Evolutionary conservation across 1,140 invertebrate species (phyloP).

Genomic region (Aphis gossypii): DNA sequence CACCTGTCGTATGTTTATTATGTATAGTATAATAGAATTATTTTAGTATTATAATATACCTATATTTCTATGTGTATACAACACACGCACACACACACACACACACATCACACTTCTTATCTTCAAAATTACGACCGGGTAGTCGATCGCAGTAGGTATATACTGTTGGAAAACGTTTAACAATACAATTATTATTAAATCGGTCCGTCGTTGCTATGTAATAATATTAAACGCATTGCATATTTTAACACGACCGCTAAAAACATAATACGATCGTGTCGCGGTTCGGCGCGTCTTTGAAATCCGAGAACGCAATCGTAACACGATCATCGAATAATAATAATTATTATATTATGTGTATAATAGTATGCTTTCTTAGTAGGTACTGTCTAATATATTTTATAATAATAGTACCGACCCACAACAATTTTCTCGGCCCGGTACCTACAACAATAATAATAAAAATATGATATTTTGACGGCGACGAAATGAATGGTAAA

Average conservation of each 20-base stretch:
- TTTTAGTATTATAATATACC: neutral
- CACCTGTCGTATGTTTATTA: neutral
- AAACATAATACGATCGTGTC: neutral
- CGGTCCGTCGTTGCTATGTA: neutral
- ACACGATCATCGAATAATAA: slow-evolving; percentile 17
- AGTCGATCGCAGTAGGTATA: neutral
- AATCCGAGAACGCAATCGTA: slow-evolving; percentile 4
- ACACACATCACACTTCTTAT: neutral
- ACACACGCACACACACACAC: too few species aligned
- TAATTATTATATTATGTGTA: neutral
- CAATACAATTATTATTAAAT: neutral
- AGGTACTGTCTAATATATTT: neutral
- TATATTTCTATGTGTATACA: too few species aligned
- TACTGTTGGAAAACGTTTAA: neutral
- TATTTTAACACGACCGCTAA: neutral
- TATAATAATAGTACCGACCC: neutral
- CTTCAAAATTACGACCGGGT: neutral
- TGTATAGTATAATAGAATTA: neutral
- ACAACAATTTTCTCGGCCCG: neutral
- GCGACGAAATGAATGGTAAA: neutral
- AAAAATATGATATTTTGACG: neutral
- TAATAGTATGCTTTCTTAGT: neutral
- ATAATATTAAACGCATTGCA: neutral
- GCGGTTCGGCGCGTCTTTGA: neutral
- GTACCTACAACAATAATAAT: neutral